Conservation (phyloP, 2,888 invertebrate genomes). For the Punctoribates punctum region DNA sequence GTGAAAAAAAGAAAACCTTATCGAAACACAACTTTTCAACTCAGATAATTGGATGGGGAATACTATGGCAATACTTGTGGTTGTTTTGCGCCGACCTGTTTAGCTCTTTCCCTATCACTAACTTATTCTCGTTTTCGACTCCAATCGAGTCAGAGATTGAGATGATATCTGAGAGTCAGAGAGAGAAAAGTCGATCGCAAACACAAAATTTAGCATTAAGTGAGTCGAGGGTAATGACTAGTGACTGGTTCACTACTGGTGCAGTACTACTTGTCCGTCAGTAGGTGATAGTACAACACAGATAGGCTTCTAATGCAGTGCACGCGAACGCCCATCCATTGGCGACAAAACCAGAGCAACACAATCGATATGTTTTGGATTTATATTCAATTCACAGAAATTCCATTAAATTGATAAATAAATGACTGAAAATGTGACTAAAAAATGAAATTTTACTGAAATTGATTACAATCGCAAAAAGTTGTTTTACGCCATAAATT, state of each 20-base stretch:
- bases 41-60: conserved; percentile 23
- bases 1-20: background rate
- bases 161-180: conserved; percentile 6
- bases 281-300: background rate
- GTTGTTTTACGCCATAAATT: background rate
- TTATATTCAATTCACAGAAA: background rate
- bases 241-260: background rate
- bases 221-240: background rate
- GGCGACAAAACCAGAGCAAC: conserved; percentile 10
- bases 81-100: conserved; percentile 18
- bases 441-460: no score
- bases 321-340: conserved; percentile 11
- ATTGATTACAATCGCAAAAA: background rate
- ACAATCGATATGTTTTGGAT: background rate
- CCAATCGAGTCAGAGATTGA: background rate
- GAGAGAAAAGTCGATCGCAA: conserved; percentile 17
- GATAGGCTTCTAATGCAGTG: conserved; percentile 7
- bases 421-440: background rate
- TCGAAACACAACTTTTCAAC: conserved; percentile 6
- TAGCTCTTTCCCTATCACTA: background rate
- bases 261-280: background rate
- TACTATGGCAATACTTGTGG: conserved; percentile 19
- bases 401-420: background rate
- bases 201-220: conserved; percentile 11
- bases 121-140: background rate